phyloP scores from a whole-genome alignment of 53 echinoderm and acorn worm genomes.

The Stichopus horrens region DNA sequence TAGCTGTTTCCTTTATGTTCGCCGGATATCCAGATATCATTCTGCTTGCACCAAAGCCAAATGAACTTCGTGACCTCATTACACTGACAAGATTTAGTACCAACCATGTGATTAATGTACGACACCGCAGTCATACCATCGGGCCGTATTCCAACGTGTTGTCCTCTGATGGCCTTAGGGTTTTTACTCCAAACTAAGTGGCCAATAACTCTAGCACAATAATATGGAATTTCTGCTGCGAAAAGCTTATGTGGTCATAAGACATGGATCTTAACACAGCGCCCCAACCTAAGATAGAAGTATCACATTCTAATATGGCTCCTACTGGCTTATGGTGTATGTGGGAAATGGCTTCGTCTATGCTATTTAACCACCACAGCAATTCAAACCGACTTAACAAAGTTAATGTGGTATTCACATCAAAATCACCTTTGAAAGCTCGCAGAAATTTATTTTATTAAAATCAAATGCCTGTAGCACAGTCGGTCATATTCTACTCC shows the following conservation, averaged over 20 bases:
- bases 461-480: conserved; percentile 21
- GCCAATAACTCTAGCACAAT: conserved; percentile 61
- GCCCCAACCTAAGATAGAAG: conserved; percentile 55
- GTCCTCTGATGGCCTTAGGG: conserved; percentile 30
- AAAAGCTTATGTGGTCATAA: conserved; percentile 14
- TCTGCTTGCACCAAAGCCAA: not conserved
- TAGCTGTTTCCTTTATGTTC: too few relatives aligned
- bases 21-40: too few relatives aligned
- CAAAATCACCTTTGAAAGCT: conserved; percentile 25
- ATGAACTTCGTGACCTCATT: conserved; percentile 43
- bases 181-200: conserved; percentile 49
- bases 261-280: conserved; percentile 38
- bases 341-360: conserved; percentile 15
- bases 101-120: conserved; percentile 58
- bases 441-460: conserved; percentile 16
- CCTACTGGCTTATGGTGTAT: conserved; percentile 31
- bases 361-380: conserved; percentile 39
- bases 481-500: conserved; percentile 23
- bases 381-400: conserved; percentile 13
- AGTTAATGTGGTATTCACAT: conserved; percentile 34
- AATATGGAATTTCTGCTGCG: conserved; percentile 37
- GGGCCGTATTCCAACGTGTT: conserved; percentile 38
- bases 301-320: conserved; percentile 38
- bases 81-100: not conserved
- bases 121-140: conserved; percentile 56